Evolutionary conservation across 2,797 vertebrate species (phyloP).

Genomic region (Emys orbicularis): DNA sequence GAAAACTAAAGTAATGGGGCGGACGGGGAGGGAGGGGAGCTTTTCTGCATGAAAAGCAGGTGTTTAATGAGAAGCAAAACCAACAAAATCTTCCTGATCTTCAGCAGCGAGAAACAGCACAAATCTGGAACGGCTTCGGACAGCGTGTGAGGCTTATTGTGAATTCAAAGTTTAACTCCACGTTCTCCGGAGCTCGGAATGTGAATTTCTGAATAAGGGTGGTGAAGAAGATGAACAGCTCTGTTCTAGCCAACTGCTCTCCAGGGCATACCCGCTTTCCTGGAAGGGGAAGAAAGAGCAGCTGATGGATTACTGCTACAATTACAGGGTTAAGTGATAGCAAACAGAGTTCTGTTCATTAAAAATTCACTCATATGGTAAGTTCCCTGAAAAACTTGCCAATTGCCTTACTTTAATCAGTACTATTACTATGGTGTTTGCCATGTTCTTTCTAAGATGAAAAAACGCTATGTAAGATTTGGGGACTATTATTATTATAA

Average conservation of each 20-base stretch:
- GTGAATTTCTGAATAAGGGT: conserved; percentile 86
- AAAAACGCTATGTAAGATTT: background rate
- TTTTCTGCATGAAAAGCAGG: fast-evolving
- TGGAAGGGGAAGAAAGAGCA: conserved; percentile 69
- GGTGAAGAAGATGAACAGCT: conserved; percentile 83
- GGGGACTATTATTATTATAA: background rate
- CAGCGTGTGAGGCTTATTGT: conserved; percentile 82
- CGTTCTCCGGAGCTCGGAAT: conserved; percentile 78
- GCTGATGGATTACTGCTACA: background rate
- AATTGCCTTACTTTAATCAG: background rate
- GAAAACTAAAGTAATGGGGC: fast-evolving
- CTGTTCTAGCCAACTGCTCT: conserved; percentile 77
- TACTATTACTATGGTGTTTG: background rate
- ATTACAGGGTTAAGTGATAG: background rate
- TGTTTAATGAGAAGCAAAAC: background rate
- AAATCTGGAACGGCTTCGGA: conserved; percentile 83
- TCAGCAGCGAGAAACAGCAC: conserved; percentile 67
- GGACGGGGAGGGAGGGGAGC: fast-evolving
- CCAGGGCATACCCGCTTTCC: conserved; percentile 86
- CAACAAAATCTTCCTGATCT: background rate
- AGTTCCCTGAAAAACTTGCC: background rate
- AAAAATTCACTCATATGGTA: too few relatives aligned
- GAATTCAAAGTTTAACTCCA: conserved; percentile 77
- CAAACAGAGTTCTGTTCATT: background rate
- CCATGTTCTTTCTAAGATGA: background rate